Conservation (phyloP, 2,797 vertebrate species). For the Gymnopithys bicolor region DNA sequence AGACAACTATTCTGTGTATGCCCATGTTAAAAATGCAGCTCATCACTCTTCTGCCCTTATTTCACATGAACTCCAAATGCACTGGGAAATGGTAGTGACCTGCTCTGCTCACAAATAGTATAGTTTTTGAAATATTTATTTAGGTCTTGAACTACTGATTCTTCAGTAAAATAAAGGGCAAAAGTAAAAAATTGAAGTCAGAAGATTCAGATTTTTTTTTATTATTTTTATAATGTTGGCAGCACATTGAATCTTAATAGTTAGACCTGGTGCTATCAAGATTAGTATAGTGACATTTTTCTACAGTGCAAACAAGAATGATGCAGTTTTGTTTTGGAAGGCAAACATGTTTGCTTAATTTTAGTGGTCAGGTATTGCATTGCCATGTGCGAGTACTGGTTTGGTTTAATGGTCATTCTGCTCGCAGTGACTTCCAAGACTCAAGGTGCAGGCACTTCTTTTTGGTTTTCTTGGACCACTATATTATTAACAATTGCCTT, state of each 20-base stretch:
- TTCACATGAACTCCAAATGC: constrained; percentile 71
- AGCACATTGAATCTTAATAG: constrained; percentile 58
- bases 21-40: constrained; percentile 65
- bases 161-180: constrained; percentile 69
- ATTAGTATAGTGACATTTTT: constrained; percentile 40
- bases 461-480: background rate
- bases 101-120: constrained; percentile 57
- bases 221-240: constrained; percentile 44
- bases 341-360: constrained; percentile 41
- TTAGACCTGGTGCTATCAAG: constrained; percentile 4
- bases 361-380: background rate
- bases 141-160: constrained; percentile 71
- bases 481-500: constrained; percentile 4
- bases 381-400: background rate
- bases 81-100: constrained; percentile 69
- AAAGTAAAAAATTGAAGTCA: constrained; percentile 59
- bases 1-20: constrained; percentile 68
- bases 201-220: constrained; percentile 41
- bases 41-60: constrained; percentile 67
- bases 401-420: background rate
- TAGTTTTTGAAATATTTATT: constrained; percentile 76
- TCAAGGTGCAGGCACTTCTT: fast-evolving
- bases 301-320: background rate
- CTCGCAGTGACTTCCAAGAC: background rate
- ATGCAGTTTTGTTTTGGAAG: background rate